Base-by-base conservation (phyloP, 2,888 invertebrate species). In the Platycheirus albimanus region DNA sequence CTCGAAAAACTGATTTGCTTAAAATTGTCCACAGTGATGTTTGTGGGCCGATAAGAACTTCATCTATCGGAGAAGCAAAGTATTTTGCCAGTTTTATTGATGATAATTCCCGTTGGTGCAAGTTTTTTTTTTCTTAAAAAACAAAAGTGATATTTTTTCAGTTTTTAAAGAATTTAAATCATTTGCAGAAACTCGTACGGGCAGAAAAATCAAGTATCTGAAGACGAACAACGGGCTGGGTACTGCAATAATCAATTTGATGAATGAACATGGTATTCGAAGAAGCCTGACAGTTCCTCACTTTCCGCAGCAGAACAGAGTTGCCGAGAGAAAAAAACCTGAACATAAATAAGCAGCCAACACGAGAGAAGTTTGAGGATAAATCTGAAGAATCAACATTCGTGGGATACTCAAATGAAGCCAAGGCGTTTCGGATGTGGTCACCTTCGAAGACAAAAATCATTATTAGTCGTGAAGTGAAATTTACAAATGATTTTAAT, bases 231-330 rank as follows among this genome's bases (percentile, higher is more conserved):
- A 67, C 15, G 67, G 67, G 24, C n/a, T 20, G n/a, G 67, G 24
- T 67, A 49, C 33, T 13, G 64, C 33, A 76, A 69, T 51, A 33
- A 45, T 30, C 54, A 71, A 38, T 66, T 78, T 19, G 43, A 58
- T 2, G 51, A 54, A 30, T 56, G 49, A 47, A 33, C n/a, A 49
- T 33, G 61, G 71, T 24, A 24, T 24, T 6, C 24, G 24, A 6
- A 24, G 24, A 24, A 24, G 24, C 3, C 24, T 24, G 24, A 24
- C 24, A 24, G 78, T 81, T 1, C 58, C 69, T 30, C 70, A 85
- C 36, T 70, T 71, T 10, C 76, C 70, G 6, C 70, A 70, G 49
- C 70, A 86, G 77, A 86, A 85, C 17, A 84, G 86, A 63, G 83
- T 85, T 33, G 83, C 83, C 1, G 85, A 85, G 54, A 47, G 81